Evolutionary conservation across 2,113 vertebrate species (phyloP), one percentile per base, ranked within the genome.

Genomic region (Sphyrna mokarran): DNA sequence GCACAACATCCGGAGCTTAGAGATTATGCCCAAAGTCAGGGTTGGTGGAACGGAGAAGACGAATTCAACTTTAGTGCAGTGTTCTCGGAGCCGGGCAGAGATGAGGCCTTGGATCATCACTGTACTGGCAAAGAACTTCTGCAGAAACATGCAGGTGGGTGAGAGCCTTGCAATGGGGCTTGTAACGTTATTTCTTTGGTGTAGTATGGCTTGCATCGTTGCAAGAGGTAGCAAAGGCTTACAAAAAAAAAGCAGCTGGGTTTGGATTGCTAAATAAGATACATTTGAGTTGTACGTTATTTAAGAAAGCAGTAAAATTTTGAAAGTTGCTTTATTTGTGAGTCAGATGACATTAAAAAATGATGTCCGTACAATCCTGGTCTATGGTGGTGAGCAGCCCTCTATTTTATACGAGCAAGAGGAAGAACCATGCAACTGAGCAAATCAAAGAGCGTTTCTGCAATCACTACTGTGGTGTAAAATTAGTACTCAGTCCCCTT

Each of bases 21-120:
- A 96, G 96, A 95, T 96, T 98, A 98, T 0, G 98, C 97, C 91
- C 97, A 97, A 96, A 97, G 96, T 96, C 97, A 97, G 97, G 98
- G 98, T 68, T 98, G 98, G 98, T 98, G 98, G 98, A 97, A 96
- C 0, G 97, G 96, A 96, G 97, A 97, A 58, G 97, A 97, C 0
- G 97, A 98, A 96, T 98, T 98, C 97, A 98, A 98, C 96, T 98
- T 98, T 96, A 97, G 98, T 91, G 96, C 98, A 96, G 97, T 97
- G 0, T 98, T 98, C 96, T 98, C 98, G 96, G 96, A 97, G 95
- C 96, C 96, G 37, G 97, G 97, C 83, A 97, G 96, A 43, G 97
- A 97, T 95, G 97, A 97, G 76, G 97, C 97, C 86, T 96, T 96
- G 96, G 96, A 37, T 66, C 95, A 97, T 95, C 97, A 97, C 94